phyloP scores from a whole-genome alignment of 2,113 vertebrate genomes.

The Strix aluco region DNA sequence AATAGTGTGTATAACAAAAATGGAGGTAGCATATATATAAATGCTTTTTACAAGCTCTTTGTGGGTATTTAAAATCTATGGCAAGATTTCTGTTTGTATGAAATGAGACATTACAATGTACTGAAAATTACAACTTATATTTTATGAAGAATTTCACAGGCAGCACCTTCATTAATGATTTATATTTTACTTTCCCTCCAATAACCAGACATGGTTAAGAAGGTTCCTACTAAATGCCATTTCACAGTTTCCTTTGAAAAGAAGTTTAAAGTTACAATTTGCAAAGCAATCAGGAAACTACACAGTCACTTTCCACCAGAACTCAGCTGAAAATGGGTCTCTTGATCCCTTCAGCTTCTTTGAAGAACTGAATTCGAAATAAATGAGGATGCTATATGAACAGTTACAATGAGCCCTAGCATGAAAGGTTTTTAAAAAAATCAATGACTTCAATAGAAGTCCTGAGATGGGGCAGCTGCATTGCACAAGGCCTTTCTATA shows the following conservation, averaged over 20 bases:
- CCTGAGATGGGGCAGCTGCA: neutral
- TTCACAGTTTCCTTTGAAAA: neutral
- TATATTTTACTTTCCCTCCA: neutral
- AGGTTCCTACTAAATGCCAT: neutral
- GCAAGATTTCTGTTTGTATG: neutral
- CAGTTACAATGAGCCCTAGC: neutral
- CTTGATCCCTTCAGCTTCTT: neutral
- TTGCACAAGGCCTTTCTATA: neutral
- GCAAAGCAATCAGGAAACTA: neutral
- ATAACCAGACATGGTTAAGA: neutral
- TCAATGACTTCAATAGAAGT: neutral
- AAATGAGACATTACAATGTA: neutral
- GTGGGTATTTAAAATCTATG: neutral
- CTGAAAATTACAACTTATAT: neutral
- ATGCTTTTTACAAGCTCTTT: neutral
- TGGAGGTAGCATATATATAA: neutral
- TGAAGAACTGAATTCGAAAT: neutral
- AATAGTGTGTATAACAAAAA: neutral
- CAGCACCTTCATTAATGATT: neutral
- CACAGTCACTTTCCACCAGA: neutral
- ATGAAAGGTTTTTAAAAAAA: neutral
- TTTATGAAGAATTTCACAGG: neutral
- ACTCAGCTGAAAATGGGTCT: neutral
- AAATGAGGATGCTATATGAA: neutral
- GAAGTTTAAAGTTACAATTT: neutral